Evolutionary conservation across 2,888 invertebrate species (phyloP), one percentile per base, ranked within the genome.

Genomic region (Epsilonema sp.): DNA sequence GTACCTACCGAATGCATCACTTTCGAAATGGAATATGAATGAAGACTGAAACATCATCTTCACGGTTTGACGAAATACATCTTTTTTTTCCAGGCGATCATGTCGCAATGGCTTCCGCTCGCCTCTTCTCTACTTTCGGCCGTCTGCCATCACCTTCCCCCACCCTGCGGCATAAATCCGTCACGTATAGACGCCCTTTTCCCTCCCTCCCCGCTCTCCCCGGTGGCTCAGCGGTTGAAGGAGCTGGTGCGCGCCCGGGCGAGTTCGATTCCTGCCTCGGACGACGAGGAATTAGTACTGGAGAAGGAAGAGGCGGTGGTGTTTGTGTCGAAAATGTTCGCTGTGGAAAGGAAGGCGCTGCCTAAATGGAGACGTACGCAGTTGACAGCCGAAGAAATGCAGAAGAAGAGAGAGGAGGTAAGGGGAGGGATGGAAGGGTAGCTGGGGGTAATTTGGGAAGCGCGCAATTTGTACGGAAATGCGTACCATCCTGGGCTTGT

Each of bases 251-350:
- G 31, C 8, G 31, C 16, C 8, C 16, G 8, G 16, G 31, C 8
- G 31, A 16, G 16, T 8, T 11, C 8, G 8, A 11, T 31, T 8
- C 31, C 31, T 8, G 8, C 31, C 31, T 8, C 31, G 16, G 31
- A 76, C 53, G n/a, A n/a, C n/a, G n/a, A n/a, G n/a, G n/a, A n/a
- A n/a, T n/a, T n/a, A n/a, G n/a, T n/a, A n/a, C n/a, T n/a, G n/a
- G n/a, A n/a, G n/a, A n/a, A n/a, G n/a, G 75, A 73, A 54, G 79
- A 82, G 36, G 69, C 78, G 45, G 78, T 79, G 66, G 78, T 77
- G 53, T 82, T 75, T 72, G 75, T 82, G 57, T 86, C 86, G 0
- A 86, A 90, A 74, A 87, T 92, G 86, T 79, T 83, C 68, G 78
- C 82, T 45, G 76, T 58, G 8, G 47, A 47, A 42, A n/a, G 36